Conservation (phyloP, 2,888 invertebrate species). For the Kuschelorhynchus macadamiae region DNA sequence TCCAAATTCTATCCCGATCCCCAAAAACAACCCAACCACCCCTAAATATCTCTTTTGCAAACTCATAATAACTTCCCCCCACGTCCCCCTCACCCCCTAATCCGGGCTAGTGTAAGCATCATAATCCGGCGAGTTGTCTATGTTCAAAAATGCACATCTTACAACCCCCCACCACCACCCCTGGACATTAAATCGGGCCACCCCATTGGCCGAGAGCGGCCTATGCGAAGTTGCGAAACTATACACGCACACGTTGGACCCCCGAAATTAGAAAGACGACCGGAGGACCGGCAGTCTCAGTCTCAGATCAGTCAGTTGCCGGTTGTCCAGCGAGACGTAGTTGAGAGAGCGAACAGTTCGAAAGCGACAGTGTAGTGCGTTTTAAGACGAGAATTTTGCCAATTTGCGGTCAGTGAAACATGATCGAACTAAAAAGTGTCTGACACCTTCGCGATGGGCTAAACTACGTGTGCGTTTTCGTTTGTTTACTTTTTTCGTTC, state of each 20-base stretch:
- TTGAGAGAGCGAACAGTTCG: slow-evolving; percentile 57
- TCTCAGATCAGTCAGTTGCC: slow-evolving; percentile 36
- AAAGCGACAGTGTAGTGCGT: slow-evolving; percentile 25
- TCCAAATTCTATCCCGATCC: slow-evolving; percentile 24
- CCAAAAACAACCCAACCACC: slow-evolving; percentile 13
- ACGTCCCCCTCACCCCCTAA: slow-evolving; percentile 20
- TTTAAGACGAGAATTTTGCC: slow-evolving; percentile 15
- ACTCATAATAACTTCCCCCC: slow-evolving; percentile 33
- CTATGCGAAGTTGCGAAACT: slow-evolving; percentile 67
- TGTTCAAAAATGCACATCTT: slow-evolving; percentile 69
- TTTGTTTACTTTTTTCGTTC: slow-evolving; percentile 60
- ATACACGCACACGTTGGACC: slow-evolving; percentile 58
- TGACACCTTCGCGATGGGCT: slow-evolving; percentile 61
- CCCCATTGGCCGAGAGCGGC: slow-evolving; percentile 67
- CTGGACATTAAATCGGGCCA: slow-evolving; percentile 63
- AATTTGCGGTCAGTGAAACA: slow-evolving; percentile 21
- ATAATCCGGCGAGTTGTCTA: slow-evolving; percentile 59
- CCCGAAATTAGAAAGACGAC: slow-evolving; percentile 45
- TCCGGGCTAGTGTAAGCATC: slow-evolving; percentile 56
- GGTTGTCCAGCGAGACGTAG: slow-evolving; percentile 40
- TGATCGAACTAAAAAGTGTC: slow-evolving; percentile 29
- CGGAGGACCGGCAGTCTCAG: slow-evolving; percentile 38
- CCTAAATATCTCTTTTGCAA: slow-evolving; percentile 29
- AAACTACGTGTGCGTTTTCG: slow-evolving; percentile 52
- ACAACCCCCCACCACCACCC: slow-evolving; percentile 64